Base-by-base conservation (phyloP, 2,113 vertebrate species). In the Semnornis frantzii region DNA sequence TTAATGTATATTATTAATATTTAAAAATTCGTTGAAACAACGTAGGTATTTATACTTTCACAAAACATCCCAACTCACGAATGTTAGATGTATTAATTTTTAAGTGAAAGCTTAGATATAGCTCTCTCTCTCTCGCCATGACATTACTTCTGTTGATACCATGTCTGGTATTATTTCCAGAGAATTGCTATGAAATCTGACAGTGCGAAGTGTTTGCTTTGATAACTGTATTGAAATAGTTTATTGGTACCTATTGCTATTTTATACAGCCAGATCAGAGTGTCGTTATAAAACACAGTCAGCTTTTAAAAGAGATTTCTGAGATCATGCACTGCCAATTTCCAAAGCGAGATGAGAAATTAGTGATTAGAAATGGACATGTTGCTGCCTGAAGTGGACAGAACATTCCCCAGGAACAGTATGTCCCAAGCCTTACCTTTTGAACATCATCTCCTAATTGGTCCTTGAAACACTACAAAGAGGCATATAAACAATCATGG, bases 311-410 rank as follows among this genome's bases (percentile, higher is more conserved):
- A 78, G 13, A 55, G 62, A 74, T 80, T 25, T 76, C 15, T 14
- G 16, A 48, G 46, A 46, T 68, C 2, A 23, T 31, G 59, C 0
- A 0, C n/a, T 77, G 39, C 68, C 64, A 33, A 27, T 90, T 87
- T 91, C 37, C 72, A 83, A 85, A 75, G 75, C 77, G 79, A 91
- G 85, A 74, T 44, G 37, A 89, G 64, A 57, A 92, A 85, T 70
- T 6, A 24, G 57, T 73, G 52, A 83, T 85, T 68, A 74, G 69
- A 83, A 95, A 91, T 44, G 25, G 34, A 74, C 33, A 8, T 39
- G 24, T 59, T 71, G 20, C 68, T 83, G 42, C 58, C 46, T 88
- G 39, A 85, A 87, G 57, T 2, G 0, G 60, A 31, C 52, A 95
- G 60, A 87, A 90, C 4, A 0, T 88, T 93, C 87, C 73, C 42